These are phyloP conservation scores for Formica aserva DNA, from an alignment of 2,888 invertebrate species.

Conservation along the genomic window DNA sequence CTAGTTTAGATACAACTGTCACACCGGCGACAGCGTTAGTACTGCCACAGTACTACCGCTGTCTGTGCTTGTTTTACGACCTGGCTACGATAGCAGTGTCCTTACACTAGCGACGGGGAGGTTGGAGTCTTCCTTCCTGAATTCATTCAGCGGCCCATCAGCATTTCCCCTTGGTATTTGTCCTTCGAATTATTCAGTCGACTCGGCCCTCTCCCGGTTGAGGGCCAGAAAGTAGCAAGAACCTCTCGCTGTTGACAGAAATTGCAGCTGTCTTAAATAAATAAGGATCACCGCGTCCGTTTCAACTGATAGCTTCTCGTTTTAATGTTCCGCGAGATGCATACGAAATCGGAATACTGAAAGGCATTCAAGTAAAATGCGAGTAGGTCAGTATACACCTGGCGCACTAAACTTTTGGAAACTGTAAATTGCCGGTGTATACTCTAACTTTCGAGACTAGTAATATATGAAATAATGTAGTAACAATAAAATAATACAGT, in stretches of 20 bases:
- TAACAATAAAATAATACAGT: background rate
- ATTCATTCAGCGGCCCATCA: constrained; percentile 56
- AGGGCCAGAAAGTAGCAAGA: constrained; percentile 45
- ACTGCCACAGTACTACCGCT: constrained; percentile 39
- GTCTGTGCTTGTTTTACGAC: constrained; percentile 66
- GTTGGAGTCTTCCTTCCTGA: constrained; percentile 41
- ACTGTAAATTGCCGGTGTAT: background rate
- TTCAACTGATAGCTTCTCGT: constrained; percentile 10
- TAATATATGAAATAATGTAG: background rate
- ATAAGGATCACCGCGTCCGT: constrained; percentile 16
- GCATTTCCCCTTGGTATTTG: constrained; percentile 59
- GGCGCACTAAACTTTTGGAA: background rate
- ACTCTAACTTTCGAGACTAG: background rate
- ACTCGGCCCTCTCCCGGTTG: constrained; percentile 4
- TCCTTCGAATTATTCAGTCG: constrained; percentile 55
- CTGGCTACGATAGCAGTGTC: constrained; percentile 63
- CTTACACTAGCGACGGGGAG: constrained; percentile 51
- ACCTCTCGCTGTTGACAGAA: constrained; percentile 38
- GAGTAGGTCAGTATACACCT: background rate
- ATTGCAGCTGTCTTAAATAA: constrained; percentile 51
- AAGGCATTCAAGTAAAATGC: background rate
- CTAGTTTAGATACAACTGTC: constrained; percentile 61
- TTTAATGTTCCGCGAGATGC: constrained; percentile 31
- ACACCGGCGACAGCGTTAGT: constrained; percentile 60
- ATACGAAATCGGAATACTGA: constrained; percentile 6